These are phyloP conservation scores for Eupithecia insigniata DNA, from an alignment of 2,888 invertebrate species.

Conservation along the genomic window DNA sequence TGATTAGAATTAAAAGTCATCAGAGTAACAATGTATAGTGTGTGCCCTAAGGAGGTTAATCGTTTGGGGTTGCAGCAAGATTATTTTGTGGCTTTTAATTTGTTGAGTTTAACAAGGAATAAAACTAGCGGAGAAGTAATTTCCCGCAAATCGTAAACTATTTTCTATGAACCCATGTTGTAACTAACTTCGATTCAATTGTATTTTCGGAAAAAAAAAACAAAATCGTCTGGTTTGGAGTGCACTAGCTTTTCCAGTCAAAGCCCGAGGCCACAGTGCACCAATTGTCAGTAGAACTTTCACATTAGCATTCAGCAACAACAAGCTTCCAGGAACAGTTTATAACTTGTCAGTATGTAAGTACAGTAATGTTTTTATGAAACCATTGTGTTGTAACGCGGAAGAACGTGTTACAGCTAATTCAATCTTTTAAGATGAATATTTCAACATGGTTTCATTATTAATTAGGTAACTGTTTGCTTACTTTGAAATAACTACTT, in stretches of 20 bases:
- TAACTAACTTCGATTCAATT: too few species aligned
- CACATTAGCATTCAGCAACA: conserved; percentile 62
- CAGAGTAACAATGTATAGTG: background rate
- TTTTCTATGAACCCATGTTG: too few species aligned
- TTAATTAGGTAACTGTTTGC: conserved; percentile 4
- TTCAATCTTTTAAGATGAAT: conserved; percentile 27
- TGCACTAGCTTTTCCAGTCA: background rate
- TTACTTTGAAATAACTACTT: background rate
- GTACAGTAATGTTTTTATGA: conserved; percentile 54
- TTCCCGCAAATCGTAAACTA: too few species aligned
- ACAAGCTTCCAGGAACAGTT: conserved; percentile 58
- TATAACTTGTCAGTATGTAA: conserved; percentile 23
- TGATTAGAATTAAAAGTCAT: background rate
- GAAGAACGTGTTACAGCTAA: conserved; percentile 31
- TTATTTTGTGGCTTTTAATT: too few species aligned
- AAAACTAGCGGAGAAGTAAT: too few species aligned
- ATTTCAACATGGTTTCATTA: conserved; percentile 21
- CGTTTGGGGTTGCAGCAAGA: too few species aligned
- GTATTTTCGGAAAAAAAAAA: too few species aligned
- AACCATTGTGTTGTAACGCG: conserved; percentile 51
- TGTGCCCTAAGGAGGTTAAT: background rate
- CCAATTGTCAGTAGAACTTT: conserved; percentile 53
- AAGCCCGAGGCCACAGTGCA: conserved; percentile 6
- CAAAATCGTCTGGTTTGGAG: background rate
- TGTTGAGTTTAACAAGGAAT: too few species aligned